Conservation (phyloP, 1,140 invertebrate genomes). For the Drosophila micromelanica region DNA sequence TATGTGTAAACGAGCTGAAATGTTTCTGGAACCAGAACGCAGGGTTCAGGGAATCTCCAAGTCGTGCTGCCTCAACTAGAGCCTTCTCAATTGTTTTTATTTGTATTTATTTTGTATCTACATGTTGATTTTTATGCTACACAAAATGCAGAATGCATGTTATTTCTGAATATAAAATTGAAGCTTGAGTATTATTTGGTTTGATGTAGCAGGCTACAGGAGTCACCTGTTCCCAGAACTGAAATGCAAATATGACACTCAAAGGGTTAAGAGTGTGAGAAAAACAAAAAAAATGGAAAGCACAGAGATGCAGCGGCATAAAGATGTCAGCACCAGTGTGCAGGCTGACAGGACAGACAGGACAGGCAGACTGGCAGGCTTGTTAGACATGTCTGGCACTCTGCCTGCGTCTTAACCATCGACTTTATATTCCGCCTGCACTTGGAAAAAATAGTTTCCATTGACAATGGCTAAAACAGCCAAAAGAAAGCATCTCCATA, state of each 20-base stretch:
- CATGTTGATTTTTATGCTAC: background rate
- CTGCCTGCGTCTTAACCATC: constrained; percentile 9
- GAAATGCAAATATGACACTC: constrained; percentile 33
- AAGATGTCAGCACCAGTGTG: background rate
- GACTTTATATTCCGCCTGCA: constrained; percentile 20
- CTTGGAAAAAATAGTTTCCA: background rate
- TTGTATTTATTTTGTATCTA: background rate
- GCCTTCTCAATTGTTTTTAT: no score
- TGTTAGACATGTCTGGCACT: constrained; percentile 50
- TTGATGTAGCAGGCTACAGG: background rate
- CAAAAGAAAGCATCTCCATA: no score
- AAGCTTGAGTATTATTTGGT: constrained; percentile 38
- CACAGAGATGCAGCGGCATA: background rate
- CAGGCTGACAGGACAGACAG: background rate
- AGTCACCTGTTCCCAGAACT: constrained; percentile 17
- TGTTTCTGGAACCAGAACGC: no score
- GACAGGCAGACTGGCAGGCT: background rate
- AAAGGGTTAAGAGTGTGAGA: background rate
- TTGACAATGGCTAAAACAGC: no score
- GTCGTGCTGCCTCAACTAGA: no score
- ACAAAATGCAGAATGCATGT: constrained; percentile 9
- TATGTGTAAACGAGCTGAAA: no score
- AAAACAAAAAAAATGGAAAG: background rate
- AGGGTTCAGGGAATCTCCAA: no score
- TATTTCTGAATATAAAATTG: constrained; percentile 5